phyloP scores from a whole-genome alignment of 2,888 invertebrate genomes.

The Cantharis nigra region DNA sequence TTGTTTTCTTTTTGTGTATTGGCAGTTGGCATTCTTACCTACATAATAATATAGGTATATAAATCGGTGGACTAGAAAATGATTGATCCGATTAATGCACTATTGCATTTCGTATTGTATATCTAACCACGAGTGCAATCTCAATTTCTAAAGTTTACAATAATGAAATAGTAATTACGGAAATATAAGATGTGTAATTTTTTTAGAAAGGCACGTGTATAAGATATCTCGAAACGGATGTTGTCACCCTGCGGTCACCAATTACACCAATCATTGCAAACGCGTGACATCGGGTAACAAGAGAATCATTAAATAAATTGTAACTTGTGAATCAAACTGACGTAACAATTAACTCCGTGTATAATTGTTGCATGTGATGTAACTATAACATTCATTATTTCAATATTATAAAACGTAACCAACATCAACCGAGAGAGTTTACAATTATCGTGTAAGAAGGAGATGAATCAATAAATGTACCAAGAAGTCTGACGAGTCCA shows the following conservation, averaged over 20 bases:
- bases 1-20: too few species aligned
- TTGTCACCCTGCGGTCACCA: conserved; percentile 31
- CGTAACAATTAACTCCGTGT: conserved; percentile 6
- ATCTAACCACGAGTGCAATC: not conserved
- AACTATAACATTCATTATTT: not conserved
- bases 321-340: conserved; percentile 23
- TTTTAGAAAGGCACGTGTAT: conserved; percentile 23
- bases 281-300: conserved; percentile 29
- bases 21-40: too few species aligned
- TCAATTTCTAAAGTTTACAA: not conserved
- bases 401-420: not conserved
- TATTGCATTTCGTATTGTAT: not conserved
- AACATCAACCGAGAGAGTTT: not conserved
- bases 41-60: not conserved
- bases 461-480: not conserved
- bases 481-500: not conserved
- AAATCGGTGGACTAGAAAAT: not conserved
- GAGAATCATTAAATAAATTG: conserved; percentile 29
- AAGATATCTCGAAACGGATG: conserved; percentile 24
- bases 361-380: not conserved
- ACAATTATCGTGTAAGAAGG: not conserved
- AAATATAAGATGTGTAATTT: not conserved
- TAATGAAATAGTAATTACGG: not conserved
- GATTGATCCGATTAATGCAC: not conserved
- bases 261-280: conserved; percentile 31